Conservation (phyloP, 1,140 invertebrate genomes). For the Leptinotarsa defecta region DNA sequence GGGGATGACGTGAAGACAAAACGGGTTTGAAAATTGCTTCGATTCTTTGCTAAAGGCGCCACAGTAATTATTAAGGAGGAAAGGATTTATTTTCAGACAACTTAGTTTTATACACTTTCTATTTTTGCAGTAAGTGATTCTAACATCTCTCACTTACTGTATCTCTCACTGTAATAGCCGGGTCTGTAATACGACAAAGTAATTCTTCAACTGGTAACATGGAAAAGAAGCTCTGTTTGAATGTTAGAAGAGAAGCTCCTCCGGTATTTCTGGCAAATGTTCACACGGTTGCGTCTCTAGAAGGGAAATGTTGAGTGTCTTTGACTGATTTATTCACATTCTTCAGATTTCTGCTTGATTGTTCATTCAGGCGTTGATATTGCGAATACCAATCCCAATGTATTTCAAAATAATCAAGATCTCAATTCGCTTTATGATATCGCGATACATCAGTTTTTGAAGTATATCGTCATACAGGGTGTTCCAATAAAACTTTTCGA, state of each 20-base stretch:
- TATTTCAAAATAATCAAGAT: too few species aligned
- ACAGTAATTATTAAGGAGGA: conserved; percentile 24
- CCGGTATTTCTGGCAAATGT: background rate
- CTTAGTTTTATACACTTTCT: conserved; percentile 22
- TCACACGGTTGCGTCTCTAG: background rate
- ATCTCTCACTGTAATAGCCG: background rate
- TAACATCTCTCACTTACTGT: background rate
- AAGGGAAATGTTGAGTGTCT: background rate
- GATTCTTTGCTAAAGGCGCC: conserved; percentile 8
- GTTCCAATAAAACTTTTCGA: too few species aligned
- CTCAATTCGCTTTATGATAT: too few species aligned
- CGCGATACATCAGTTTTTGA: too few species aligned
- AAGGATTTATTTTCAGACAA: conserved; percentile 28
- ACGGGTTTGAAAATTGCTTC: too few species aligned
- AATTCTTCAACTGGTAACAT: conserved; percentile 6
- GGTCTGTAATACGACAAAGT: background rate
- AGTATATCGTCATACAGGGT: too few species aligned
- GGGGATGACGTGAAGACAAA: conserved; percentile 4
- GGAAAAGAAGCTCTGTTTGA: background rate
- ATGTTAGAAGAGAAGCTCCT: background rate
- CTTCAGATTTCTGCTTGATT: background rate
- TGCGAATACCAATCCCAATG: too few species aligned
- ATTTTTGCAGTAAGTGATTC: conserved; percentile 4
- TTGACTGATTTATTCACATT: background rate
- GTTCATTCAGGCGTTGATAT: too few species aligned